Base-by-base conservation (phyloP, 2,888 invertebrate genomes). In the Gibbula magus region DNA sequence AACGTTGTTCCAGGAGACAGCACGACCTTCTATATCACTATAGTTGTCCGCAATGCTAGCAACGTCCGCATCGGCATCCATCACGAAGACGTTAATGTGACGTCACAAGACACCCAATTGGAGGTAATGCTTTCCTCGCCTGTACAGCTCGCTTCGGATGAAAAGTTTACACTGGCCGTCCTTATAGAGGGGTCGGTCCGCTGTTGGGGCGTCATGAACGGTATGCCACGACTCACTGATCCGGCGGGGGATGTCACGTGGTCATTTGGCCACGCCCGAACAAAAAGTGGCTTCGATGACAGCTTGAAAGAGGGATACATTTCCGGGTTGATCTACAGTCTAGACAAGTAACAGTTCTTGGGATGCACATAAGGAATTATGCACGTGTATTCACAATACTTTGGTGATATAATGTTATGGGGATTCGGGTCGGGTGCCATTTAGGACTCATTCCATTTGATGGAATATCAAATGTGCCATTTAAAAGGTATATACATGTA, bases 231-330 rank as follows among this genome's bases (percentile, higher is more conserved):
- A 25, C 39, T 70, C 35, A 70, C 70, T 2, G 70, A 70, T 35
- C 70, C 70, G 3, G 70, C 32, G 5, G 39, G 70, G n/a, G 70
- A 70, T 32, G 32, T 70, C 2, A 70, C 70, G 0, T 70, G 70
- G 70, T 10, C 16, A 35, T 70, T 70, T 70, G 61, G 29, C 4
- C 61, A 25, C 8, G 61, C 29, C 1, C 61, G 25, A 22, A n/a
- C 61, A 29, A 13, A 16, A 25, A 35, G 35, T 29, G 18, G 35
- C 39, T 35, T 35, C 5, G 70, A 70, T 4, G 35, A 70, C 70
- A 70, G 70, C 39, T 35, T 70, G 70, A 70, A 70, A 35, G 70
- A 70, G 18, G 70, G 70, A 5, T 35, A 32, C 20, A 70, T 70
- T 18, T 70, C 70, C 8, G 70, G 70, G 1, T 32, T 70, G 10